Percentiles rank a stretch among this genome's conserved stretches.
These are phyloP conservation scores for Papilio helenus DNA, from an alignment of 1,140 invertebrate species.

Conservation along the genomic window DNA sequence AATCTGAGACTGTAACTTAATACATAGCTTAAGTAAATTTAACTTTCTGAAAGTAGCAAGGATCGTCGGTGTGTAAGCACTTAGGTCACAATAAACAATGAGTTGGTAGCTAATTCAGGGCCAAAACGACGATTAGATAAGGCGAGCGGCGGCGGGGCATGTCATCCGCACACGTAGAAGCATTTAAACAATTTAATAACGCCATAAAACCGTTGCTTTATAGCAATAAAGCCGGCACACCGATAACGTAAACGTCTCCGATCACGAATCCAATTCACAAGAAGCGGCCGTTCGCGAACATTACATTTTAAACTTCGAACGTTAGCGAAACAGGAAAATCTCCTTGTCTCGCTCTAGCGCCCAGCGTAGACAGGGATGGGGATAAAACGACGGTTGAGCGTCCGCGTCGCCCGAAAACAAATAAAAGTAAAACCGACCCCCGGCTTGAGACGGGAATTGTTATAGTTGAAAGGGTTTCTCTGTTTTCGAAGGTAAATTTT, in stretches of 20 bases:
- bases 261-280: conserved; percentile 30
- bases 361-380: conserved; percentile 60
- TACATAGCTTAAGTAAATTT: not conserved
- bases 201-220: conserved; percentile 17
- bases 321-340: conserved; percentile 67
- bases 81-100: conserved; percentile 13
- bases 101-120: conserved; percentile 18
- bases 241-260: conserved; percentile 18
- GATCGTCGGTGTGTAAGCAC: not conserved
- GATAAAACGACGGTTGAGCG: conserved; percentile 73
- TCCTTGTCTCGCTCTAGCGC: conserved; percentile 59
- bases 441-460: conserved; percentile 52
- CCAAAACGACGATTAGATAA: conserved; percentile 9
- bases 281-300: conserved; percentile 31
- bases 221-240: conserved; percentile 17
- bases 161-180: conserved; percentile 19
- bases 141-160: not conserved
- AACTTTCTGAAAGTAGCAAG: not conserved
- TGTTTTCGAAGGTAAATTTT: conserved; percentile 14
- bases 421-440: conserved; percentile 67
- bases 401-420: conserved; percentile 71
- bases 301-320: conserved; percentile 57
- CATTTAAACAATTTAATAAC: conserved; percentile 27
- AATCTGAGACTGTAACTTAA: not conserved
- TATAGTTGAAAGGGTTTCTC: conserved; percentile 20